These are phyloP conservation scores for Anastrepha obliqua DNA, from an alignment of 1,140 invertebrate species.

Conservation along the genomic window DNA sequence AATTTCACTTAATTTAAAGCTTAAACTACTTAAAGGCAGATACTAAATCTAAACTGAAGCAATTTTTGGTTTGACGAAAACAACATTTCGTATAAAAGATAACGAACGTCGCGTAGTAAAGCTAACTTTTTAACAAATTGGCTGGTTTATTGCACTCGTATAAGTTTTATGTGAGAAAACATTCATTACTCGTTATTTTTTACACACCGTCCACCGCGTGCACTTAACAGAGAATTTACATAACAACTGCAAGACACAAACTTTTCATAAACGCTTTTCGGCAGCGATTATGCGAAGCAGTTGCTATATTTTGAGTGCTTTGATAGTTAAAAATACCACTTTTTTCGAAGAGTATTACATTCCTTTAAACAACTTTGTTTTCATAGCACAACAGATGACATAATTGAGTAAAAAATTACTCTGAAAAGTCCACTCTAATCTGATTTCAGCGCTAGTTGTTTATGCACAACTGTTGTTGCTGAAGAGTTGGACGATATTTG, in stretches of 20 bases:
- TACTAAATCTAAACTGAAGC: neutral
- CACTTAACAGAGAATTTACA: neutral
- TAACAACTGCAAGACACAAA: neutral
- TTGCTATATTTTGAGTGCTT: neutral
- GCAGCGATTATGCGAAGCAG: neutral
- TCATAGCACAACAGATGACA: too few species aligned
- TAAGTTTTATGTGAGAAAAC: constrained; percentile 13
- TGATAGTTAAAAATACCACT: too few species aligned
- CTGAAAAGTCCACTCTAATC: too few species aligned
- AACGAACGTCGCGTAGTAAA: neutral
- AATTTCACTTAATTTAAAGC: neutral
- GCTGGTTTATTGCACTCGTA: constrained; percentile 29
- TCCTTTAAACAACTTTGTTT: too few species aligned
- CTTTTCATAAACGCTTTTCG: neutral
- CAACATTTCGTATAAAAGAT: neutral
- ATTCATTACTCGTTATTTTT: neutral
- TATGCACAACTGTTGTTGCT: too few species aligned
- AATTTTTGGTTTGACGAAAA: neutral
- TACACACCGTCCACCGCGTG: neutral
- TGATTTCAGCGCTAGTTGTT: too few species aligned
- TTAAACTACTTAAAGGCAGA: neutral
- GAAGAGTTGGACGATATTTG: too few species aligned
- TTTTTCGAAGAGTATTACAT: too few species aligned
- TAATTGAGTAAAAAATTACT: too few species aligned
- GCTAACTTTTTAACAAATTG: constrained; percentile 25